phyloP scores from a whole-genome alignment of 2,888 invertebrate species.

The Eupithecia abbreviata region DNA sequence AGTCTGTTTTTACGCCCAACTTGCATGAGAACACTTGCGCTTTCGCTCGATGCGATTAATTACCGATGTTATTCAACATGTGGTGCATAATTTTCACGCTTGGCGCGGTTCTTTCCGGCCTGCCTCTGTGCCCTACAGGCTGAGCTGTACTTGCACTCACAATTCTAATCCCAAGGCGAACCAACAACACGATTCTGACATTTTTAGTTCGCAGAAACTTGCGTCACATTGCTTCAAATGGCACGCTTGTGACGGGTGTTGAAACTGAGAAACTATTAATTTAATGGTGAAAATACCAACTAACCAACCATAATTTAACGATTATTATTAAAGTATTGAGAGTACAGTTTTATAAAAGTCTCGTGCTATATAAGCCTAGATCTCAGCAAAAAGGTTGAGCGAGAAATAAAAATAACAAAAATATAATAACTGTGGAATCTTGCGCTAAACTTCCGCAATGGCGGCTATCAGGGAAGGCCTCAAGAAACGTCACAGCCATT shows the following conservation, averaged over 20 bases:
- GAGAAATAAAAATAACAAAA: slow-evolving; percentile 20
- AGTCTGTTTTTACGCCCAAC: slow-evolving; percentile 60
- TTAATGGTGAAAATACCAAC: neutral
- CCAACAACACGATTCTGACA: slow-evolving; percentile 76
- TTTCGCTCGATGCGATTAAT: slow-evolving; percentile 76
- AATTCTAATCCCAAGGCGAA: slow-evolving; percentile 63
- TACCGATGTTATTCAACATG: slow-evolving; percentile 76
- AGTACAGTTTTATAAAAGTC: neutral
- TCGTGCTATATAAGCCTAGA: neutral
- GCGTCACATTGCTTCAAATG: slow-evolving; percentile 69
- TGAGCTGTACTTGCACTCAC: slow-evolving; percentile 47
- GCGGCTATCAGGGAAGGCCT: slow-evolving; percentile 38
- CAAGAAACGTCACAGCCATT: slow-evolving; percentile 48
- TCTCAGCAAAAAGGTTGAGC: neutral
- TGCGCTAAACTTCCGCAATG: slow-evolving; percentile 35
- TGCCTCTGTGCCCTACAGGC: slow-evolving; percentile 43
- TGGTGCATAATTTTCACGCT: slow-evolving; percentile 76
- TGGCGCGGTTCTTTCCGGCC: slow-evolving; percentile 68
- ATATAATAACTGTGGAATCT: slow-evolving; percentile 21
- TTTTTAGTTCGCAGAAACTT: slow-evolving; percentile 71
- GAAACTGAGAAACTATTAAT: slow-evolving; percentile 48
- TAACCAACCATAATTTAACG: neutral
- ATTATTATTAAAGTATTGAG: neutral
- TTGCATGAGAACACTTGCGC: slow-evolving; percentile 78
- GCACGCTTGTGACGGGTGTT: slow-evolving; percentile 60